Evolutionary conservation across 1,140 invertebrate genomes (phyloP).

Genomic region (Drosophila rhopaloa): DNA sequence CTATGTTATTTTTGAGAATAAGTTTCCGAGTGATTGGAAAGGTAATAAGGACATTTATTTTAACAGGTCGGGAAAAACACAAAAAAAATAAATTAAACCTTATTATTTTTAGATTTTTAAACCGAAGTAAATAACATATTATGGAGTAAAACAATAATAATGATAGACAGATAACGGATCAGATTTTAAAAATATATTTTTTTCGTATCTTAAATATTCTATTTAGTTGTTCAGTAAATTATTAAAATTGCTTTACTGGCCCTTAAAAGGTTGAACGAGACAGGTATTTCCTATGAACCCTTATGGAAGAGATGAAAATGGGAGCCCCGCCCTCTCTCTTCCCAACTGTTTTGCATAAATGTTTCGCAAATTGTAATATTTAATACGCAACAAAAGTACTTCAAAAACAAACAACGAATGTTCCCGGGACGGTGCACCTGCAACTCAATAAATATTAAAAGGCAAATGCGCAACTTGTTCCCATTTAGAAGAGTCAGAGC

Average conservation of each 20-base stretch:
- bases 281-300: background rate
- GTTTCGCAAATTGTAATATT: constrained; percentile 76
- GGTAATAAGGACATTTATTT: too few relatives aligned
- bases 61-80: too few relatives aligned
- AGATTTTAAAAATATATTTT: too few relatives aligned
- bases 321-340: background rate
- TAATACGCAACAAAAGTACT: constrained; percentile 66
- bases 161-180: too few relatives aligned
- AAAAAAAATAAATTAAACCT: too few relatives aligned
- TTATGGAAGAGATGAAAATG: background rate
- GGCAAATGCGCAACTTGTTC: constrained; percentile 53
- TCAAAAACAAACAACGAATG: constrained; percentile 17
- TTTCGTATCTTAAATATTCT: too few relatives aligned
- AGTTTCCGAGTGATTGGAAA: too few relatives aligned
- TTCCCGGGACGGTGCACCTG: constrained; percentile 27
- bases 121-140: too few relatives aligned
- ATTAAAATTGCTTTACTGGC: background rate
- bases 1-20: too few relatives aligned
- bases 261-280: background rate
- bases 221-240: background rate
- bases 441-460: constrained; percentile 82
- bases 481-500: constrained; percentile 24
- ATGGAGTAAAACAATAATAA: too few relatives aligned
- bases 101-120: too few relatives aligned
- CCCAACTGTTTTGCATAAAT: constrained; percentile 67